Conservation (phyloP, 2,113 vertebrate genomes). For the Puma concolor region DNA sequence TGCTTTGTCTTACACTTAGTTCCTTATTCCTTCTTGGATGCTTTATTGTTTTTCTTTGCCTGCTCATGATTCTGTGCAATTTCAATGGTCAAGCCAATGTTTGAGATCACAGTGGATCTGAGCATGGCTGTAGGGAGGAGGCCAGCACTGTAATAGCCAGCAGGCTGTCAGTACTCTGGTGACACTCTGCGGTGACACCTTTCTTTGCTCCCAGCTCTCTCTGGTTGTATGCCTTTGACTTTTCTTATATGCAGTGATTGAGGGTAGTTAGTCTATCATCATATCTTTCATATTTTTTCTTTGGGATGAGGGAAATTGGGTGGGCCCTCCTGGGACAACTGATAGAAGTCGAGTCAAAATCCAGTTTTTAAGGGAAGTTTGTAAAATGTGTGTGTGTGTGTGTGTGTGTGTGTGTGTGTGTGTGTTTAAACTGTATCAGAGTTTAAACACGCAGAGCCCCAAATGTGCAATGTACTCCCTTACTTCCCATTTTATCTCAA, state of each 20-base stretch:
- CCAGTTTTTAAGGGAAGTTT: constrained; percentile 3
- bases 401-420: background rate
- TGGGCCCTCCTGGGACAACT: background rate
- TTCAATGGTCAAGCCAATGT: background rate
- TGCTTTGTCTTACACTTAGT: background rate
- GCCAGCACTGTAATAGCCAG: background rate
- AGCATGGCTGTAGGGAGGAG: background rate
- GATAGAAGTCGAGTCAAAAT: background rate
- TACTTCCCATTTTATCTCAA: background rate
- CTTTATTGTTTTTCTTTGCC: background rate
- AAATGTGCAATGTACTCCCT: accelerated
- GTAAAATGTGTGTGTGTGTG: background rate
- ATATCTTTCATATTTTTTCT: background rate
- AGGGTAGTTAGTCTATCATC: background rate
- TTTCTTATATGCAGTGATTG: background rate
- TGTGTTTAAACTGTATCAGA: background rate
- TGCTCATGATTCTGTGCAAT: background rate
- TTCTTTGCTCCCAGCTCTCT: background rate
- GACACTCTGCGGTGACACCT: background rate
- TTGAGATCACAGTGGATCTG: background rate
- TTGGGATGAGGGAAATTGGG: background rate
- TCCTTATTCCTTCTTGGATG: background rate
- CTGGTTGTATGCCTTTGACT: background rate
- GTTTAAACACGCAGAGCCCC: background rate
- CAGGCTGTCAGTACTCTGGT: background rate